Evolutionary conservation across 2,797 vertebrate species (phyloP).

Genomic region (Malurus splendens): DNA sequence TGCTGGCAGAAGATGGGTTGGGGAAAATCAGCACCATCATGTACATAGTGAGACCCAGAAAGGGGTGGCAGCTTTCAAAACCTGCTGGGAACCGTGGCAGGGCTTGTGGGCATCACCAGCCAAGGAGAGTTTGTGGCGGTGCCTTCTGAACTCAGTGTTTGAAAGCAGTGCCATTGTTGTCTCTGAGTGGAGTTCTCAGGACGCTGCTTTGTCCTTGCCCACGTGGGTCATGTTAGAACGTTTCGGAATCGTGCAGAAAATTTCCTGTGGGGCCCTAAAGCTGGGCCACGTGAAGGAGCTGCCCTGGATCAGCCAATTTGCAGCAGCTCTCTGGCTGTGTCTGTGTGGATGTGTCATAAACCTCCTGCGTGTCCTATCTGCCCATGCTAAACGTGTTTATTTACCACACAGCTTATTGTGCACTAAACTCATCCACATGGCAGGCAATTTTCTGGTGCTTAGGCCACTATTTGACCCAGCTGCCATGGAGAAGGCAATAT

Average conservation of each 20-base stretch:
- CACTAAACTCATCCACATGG: conserved; percentile 39
- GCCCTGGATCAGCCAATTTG: neutral
- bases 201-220: neutral
- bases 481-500: conserved; percentile 39
- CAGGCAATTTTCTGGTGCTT: conserved; percentile 54
- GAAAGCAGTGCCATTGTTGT: neutral
- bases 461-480: conserved; percentile 50
- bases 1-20: neutral
- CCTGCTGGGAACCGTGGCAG: neutral
- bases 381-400: conserved; percentile 33
- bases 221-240: fast-evolving
- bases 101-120: neutral
- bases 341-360: conserved; percentile 7
- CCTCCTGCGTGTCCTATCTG: neutral
- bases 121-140: neutral
- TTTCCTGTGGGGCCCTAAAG: neutral
- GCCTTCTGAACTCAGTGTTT: neutral
- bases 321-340: neutral
- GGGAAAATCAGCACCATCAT: neutral
- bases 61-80: neutral
- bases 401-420: conserved; percentile 45
- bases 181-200: fast-evolving
- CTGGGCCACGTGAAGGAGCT: neutral
- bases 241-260: neutral
- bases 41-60: neutral